These are phyloP conservation scores for Ascidia mentula DNA, from an alignment of 23 tunicate species.

Conservation along the genomic window DNA sequence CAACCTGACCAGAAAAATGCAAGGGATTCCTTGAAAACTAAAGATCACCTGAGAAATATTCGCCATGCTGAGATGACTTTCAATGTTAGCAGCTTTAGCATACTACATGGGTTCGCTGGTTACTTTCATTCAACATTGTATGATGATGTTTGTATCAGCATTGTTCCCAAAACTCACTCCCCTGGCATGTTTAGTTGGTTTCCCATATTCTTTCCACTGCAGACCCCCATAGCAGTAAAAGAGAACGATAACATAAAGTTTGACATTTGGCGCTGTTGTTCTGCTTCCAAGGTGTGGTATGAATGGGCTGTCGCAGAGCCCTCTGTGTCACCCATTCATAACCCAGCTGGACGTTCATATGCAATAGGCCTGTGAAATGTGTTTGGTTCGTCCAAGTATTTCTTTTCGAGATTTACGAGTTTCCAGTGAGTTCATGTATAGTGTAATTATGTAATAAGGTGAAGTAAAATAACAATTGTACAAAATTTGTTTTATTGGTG, in stretches of 20 bases:
- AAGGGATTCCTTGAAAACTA: not conserved
- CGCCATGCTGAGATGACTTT: slow-evolving; percentile 41
- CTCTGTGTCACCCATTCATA: slow-evolving; percentile 43
- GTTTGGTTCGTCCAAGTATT: too few species aligned
- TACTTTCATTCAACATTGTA: slow-evolving; percentile 88
- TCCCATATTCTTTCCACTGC: slow-evolving; percentile 89
- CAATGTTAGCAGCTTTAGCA: slow-evolving; percentile 42
- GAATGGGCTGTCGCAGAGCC: slow-evolving; percentile 94
- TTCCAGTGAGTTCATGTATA: too few species aligned
- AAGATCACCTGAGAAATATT: slow-evolving; percentile 38
- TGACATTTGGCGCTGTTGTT: slow-evolving; percentile 73
- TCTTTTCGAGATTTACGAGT: too few species aligned
- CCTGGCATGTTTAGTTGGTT: slow-evolving; percentile 99
- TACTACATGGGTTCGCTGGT: slow-evolving; percentile 97
- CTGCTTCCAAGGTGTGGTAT: slow-evolving; percentile 86
- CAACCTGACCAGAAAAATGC: not conserved
- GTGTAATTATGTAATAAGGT: too few species aligned
- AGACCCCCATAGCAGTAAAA: slow-evolving; percentile 43
- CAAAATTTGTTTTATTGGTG: too few species aligned
- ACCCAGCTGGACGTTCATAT: slow-evolving; percentile 86
- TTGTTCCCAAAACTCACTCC: slow-evolving; percentile 88
- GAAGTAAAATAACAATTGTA: too few species aligned
- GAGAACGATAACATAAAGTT: slow-evolving; percentile 41
- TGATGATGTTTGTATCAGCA: slow-evolving; percentile 84
- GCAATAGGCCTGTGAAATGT: slow-evolving; percentile 83